Base-by-base conservation (phyloP, 2,888 invertebrate genomes). In the Drosophila borealis region DNA sequence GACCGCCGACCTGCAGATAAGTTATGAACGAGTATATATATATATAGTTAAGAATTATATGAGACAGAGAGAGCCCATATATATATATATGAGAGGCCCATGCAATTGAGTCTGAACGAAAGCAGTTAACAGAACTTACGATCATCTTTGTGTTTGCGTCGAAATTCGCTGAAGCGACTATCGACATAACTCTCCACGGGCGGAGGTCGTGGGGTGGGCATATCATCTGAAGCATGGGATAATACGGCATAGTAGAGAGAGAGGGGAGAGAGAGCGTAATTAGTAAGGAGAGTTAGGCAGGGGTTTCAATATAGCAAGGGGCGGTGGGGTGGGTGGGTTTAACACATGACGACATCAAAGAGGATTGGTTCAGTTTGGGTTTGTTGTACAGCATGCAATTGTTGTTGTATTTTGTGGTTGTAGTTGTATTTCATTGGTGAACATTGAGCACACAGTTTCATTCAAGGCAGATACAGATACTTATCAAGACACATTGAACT, bases 61-160 rank as follows among this genome's bases (percentile, higher is more conserved):
- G 42, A 42, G 54, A 54, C 42, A 44, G 33, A 34, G 33, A 54
- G 54, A 54, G 54, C 54, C 54, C 54, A 61, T 46, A 37, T 59
- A 49, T 62, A 8, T 54, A 41, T 39, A 39, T 57, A 42, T 60
- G 73, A 36, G 36, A 70, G 71, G 71, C 74, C 60, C 74, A 75
- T 74, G 78, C 79, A 78, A 55, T 4, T 36, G 13, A 36, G 41
- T 36, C 44, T 45, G 57, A 54, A 33, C 49, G 44, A 60, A 56
- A 56, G 42, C 14, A 14, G 41, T 54, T 60, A 64, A 29, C 44
- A 63, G 61, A 87, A 94, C 95, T 95, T 94, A 95, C 95, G 94
- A 92, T 94, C 94, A 88, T 94, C 93, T 92, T 94, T 94, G 91
- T 95, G 95, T 92, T 95, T 95, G 91, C 94, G 94, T 86, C 94